Evolutionary conservation across 2,888 invertebrate species (phyloP).

Genomic region (Aquatica leii): DNA sequence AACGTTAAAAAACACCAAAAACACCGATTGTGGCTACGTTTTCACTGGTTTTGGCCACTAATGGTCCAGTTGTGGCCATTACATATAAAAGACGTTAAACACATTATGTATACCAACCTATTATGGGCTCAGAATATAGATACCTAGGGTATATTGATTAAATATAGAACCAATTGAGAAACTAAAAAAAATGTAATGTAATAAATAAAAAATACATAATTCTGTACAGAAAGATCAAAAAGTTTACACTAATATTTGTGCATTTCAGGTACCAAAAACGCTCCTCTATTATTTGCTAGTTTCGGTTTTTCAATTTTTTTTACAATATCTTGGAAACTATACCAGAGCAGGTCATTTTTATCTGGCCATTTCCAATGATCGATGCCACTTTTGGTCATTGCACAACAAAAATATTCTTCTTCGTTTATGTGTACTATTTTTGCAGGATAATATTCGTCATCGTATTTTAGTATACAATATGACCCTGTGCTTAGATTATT

Average conservation of each 20-base stretch:
- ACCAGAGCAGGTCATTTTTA: slow-evolving; percentile 9
- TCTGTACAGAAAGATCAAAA: neutral
- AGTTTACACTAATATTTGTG: neutral
- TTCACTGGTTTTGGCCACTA: neutral
- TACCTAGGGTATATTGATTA: too few species aligned
- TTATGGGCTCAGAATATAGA: too few species aligned
- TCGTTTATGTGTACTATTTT: neutral
- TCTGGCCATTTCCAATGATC: slow-evolving; percentile 10
- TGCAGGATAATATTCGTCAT: slow-evolving; percentile 1
- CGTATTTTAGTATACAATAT: slow-evolving; percentile 2
- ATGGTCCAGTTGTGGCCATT: neutral
- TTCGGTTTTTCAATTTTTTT: neutral
- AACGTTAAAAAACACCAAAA: too few species aligned
- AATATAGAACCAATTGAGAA: too few species aligned
- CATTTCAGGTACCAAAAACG: neutral
- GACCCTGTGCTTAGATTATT: too few species aligned
- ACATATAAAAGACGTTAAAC: neutral
- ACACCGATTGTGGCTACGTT: neutral
- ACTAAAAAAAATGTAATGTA: too few species aligned
- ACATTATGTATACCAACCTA: too few species aligned
- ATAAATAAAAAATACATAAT: neutral
- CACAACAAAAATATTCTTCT: neutral
- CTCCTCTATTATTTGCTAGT: neutral
- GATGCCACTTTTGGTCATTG: slow-evolving; percentile 5
- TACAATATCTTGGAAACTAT: neutral